Evolutionary conservation across 2,113 vertebrate genomes (phyloP).

Genomic region (Nyctibius bracteatus): DNA sequence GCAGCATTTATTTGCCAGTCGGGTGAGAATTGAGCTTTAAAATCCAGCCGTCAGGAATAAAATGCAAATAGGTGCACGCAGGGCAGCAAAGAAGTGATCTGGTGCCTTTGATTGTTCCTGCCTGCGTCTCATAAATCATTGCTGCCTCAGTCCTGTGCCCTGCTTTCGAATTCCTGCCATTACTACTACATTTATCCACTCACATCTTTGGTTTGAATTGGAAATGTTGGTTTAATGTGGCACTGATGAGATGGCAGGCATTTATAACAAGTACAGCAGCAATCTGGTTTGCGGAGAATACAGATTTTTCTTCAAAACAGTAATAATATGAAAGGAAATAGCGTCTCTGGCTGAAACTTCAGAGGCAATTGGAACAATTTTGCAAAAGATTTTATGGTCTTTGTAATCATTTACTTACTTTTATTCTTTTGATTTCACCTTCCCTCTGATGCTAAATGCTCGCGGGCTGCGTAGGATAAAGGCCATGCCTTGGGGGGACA

Average conservation of each 20-base stretch:
- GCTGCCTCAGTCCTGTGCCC: background rate
- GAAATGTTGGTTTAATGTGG: constrained; percentile 34
- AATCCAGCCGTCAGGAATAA: background rate
- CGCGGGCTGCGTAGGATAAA: background rate
- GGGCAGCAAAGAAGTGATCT: constrained; percentile 12
- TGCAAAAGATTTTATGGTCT: background rate
- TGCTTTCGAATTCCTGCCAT: constrained; percentile 47
- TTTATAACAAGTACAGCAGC: background rate
- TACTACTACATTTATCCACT: constrained; percentile 16
- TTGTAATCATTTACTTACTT: background rate
- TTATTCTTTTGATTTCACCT: constrained; percentile 23
- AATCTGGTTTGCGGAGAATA: background rate
- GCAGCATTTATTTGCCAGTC: background rate
- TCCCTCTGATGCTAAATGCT: background rate
- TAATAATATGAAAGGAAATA: background rate
- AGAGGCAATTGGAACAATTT: constrained; percentile 22
- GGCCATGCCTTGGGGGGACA: background rate
- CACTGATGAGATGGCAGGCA: constrained; percentile 11
- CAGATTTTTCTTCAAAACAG: background rate
- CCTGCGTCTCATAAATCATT: constrained; percentile 40
- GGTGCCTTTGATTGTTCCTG: constrained; percentile 44
- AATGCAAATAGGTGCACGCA: background rate
- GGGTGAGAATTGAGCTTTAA: background rate
- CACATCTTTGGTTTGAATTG: background rate
- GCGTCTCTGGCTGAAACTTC: background rate